A percentile compares a stretch with the other conserved stretches of the same genome.
These are phyloP conservation scores for Lucilia sericata DNA, from an alignment of 1,140 invertebrate species.

Conservation along the genomic window DNA sequence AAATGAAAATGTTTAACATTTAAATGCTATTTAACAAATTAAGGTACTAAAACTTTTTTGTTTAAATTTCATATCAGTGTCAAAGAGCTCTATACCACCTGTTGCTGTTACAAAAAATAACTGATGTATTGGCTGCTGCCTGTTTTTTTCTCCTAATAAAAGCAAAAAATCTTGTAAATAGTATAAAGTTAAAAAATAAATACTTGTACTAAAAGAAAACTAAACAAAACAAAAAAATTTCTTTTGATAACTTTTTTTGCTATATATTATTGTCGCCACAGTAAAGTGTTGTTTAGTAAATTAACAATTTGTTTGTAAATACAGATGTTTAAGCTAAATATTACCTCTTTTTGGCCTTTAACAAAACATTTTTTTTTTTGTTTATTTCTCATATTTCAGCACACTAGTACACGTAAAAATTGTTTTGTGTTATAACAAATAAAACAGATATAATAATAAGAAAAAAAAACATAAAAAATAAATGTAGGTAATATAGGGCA, in stretches of 20 bases:
- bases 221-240: not conserved
- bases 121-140: no score
- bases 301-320: not conserved
- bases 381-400: no score
- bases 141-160: not conserved
- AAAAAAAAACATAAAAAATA: not conserved
- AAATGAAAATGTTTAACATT: conserved; percentile 4
- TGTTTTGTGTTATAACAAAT: no score
- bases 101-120: not conserved
- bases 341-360: not conserved
- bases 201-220: not conserved
- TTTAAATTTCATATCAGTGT: not conserved
- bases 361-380: not conserved
- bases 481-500: conserved; percentile 15
- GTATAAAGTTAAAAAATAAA: not conserved
- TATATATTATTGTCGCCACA: not conserved
- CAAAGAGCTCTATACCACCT: not conserved
- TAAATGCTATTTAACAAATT: not conserved
- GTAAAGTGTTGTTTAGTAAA: not conserved
- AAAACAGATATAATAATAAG: not conserved
- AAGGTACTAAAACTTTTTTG: not conserved
- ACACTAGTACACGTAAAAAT: no score
- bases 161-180: not conserved
- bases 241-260: not conserved
- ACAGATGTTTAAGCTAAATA: not conserved